phyloP scores from a whole-genome alignment of 1,140 invertebrate species.

The Pseudobourletiella spinata region DNA sequence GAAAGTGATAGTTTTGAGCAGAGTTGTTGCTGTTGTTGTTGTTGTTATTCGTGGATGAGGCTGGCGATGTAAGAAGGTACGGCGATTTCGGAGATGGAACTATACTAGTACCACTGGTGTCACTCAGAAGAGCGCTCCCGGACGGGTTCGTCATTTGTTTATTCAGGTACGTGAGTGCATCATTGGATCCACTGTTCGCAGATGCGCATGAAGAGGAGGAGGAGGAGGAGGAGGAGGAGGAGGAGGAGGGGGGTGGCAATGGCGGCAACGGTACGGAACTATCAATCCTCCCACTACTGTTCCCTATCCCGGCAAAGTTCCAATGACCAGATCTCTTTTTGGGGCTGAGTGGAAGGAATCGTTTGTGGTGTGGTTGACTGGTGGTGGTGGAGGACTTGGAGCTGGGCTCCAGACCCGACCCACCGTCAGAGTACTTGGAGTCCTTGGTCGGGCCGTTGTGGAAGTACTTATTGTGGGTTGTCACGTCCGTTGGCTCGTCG shows the following conservation, averaged over 20 bases:
- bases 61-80: not conserved
- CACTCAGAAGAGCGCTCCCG: conserved; percentile 3
- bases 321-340: conserved; percentile 29
- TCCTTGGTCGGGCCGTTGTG: too few species aligned
- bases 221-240: conserved; percentile 7
- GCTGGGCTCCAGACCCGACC: conserved; percentile 6
- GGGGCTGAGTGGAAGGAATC: conserved; percentile 32
- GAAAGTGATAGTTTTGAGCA: conserved; percentile 9
- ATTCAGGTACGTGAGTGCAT: conserved; percentile 23
- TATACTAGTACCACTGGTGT: not conserved
- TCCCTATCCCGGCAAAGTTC: conserved; percentile 26
- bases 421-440: too few species aligned
- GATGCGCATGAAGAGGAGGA: not conserved
- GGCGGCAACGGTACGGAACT: too few species aligned
- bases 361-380: too few species aligned
- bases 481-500: conserved; percentile 6
- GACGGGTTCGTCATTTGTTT: conserved; percentile 27
- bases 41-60: not conserved
- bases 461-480: too few species aligned
- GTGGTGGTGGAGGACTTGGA: not conserved
- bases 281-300: conserved; percentile 11
- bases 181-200: not conserved
- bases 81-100: not conserved
- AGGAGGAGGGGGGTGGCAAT: too few species aligned
- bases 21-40: not conserved